phyloP scores from a whole-genome alignment of 2,113 vertebrate genomes.

The Silurus meridionalis region DNA sequence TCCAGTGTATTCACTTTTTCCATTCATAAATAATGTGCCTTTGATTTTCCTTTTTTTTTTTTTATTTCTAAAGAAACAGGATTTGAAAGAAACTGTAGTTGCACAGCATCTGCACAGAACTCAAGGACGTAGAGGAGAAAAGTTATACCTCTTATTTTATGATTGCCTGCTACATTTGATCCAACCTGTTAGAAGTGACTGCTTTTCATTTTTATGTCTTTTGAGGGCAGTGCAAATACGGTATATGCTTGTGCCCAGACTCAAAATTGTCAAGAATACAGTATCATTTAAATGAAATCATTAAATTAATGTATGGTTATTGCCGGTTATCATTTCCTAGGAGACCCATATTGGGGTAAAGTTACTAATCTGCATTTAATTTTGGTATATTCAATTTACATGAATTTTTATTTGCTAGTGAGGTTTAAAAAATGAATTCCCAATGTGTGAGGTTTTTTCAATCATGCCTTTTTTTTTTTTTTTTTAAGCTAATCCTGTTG shows the following conservation, averaged over 20 bases:
- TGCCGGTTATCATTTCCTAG: conserved; percentile 13
- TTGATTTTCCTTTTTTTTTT: not conserved
- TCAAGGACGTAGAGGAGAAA: conserved; percentile 29
- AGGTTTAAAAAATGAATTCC: not conserved
- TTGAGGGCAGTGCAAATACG: not conserved
- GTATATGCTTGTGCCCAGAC: not conserved
- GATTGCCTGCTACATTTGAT: conserved; percentile 6
- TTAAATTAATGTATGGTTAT: conserved; percentile 64
- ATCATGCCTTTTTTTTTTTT: conserved; percentile 12
- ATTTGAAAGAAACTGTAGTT: not conserved
- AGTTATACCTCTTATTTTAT: not conserved
- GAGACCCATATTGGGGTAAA: conserved; percentile 41
- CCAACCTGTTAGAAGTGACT: conserved; percentile 16
- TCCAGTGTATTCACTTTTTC: not conserved
- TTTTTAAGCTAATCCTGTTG: not conserved
- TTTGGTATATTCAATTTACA: not conserved
- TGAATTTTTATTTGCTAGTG: not conserved
- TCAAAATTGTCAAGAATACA: conserved; percentile 9
- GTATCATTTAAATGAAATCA: conserved; percentile 25
- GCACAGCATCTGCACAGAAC: conserved; percentile 46
- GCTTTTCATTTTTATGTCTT: not conserved
- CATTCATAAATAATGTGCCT: too few relatives aligned
- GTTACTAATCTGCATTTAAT: not conserved
- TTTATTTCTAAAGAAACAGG: not conserved
- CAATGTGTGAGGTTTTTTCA: not conserved